phyloP scores from a whole-genome alignment of 2,113 vertebrate species.

The Aepyceros melampus region DNA sequence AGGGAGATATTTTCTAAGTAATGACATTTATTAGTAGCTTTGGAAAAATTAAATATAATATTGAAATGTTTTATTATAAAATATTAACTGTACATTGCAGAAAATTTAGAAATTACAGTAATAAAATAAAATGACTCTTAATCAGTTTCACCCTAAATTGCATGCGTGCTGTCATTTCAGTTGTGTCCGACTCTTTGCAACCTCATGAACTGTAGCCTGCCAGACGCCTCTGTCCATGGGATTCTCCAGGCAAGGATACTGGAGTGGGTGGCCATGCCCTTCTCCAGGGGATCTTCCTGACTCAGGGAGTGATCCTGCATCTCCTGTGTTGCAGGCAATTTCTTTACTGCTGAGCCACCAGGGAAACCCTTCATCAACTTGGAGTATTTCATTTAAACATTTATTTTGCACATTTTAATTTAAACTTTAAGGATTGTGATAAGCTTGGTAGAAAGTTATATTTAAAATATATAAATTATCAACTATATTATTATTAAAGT shows the following conservation, averaged over 20 bases:
- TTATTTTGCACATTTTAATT: background rate
- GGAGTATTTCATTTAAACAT: background rate
- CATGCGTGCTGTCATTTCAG: background rate
- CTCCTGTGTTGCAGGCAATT: background rate
- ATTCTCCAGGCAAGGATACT: background rate
- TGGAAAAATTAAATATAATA: background rate
- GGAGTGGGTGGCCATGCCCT: background rate
- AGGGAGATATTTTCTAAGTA: background rate
- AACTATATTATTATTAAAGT: background rate
- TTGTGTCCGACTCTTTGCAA: background rate
- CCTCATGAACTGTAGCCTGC: background rate
- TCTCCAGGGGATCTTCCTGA: background rate
- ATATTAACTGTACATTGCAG: background rate
- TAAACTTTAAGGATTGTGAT: background rate
- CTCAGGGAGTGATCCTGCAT: background rate
- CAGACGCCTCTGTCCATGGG: background rate
- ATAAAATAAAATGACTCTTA: background rate
- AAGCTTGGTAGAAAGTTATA: background rate
- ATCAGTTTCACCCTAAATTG: background rate
- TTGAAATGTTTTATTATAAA: background rate
- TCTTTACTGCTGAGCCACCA: background rate
- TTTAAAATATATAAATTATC: background rate
- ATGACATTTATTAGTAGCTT: background rate
- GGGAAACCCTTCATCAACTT: background rate
- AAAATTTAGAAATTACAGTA: background rate